phyloP scores from a whole-genome alignment of 2,113 vertebrate genomes.

The Orcinus orca region DNA sequence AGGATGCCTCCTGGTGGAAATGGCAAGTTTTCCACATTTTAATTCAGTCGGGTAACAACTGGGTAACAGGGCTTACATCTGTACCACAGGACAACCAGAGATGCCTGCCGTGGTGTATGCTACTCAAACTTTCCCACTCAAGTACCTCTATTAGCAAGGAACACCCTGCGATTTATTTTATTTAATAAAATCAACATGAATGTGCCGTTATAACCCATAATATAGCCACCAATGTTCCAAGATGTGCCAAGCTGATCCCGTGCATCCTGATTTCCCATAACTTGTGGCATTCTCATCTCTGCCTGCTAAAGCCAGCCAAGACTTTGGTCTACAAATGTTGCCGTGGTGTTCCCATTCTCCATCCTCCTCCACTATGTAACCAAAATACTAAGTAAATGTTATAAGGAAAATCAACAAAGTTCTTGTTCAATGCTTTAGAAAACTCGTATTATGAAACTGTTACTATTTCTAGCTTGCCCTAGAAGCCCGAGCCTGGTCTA shows the following conservation, averaged over 20 bases:
- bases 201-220: background rate
- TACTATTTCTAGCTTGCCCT: background rate
- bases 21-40: conserved; percentile 4
- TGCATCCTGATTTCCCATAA: background rate
- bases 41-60: conserved; percentile 63
- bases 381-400: background rate
- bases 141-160: background rate
- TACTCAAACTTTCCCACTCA: background rate
- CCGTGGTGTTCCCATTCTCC: background rate
- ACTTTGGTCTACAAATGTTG: background rate
- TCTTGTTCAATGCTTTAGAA: background rate
- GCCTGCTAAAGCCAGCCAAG: background rate
- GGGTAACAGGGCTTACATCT: background rate
- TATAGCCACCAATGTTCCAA: background rate
- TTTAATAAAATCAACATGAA: background rate
- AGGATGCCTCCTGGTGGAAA: conserved; percentile 87
- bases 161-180: background rate
- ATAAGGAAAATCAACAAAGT: background rate
- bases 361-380: background rate
- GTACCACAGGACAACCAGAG: background rate
- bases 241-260: background rate
- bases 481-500: background rate
- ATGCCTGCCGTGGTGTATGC: background rate
- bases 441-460: background rate
- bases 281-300: background rate